Evolutionary conservation across 2,888 invertebrate genomes (phyloP).

Genomic region (Tetropium fuscum): DNA sequence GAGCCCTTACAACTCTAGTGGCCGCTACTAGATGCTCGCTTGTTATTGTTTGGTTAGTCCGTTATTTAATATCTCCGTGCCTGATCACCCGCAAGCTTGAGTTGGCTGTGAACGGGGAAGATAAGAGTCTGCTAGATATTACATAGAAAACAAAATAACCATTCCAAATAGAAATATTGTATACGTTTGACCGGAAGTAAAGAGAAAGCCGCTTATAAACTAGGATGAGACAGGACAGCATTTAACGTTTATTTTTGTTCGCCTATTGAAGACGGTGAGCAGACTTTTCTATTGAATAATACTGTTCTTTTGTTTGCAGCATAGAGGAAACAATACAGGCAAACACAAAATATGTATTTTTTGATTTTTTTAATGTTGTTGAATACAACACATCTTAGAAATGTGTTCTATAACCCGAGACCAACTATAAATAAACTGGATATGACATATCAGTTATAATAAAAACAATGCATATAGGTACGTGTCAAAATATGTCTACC

Average conservation of each 20-base stretch:
- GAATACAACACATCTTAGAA: too few species aligned
- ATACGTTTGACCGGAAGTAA: conserved; percentile 9
- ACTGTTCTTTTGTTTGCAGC: too few species aligned
- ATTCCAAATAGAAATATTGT: conserved; percentile 21
- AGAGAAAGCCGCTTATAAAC: not conserved
- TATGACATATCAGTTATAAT: too few species aligned
- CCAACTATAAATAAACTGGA: too few species aligned
- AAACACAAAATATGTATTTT: too few species aligned
- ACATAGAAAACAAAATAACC: conserved; percentile 44
- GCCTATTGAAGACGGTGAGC: not conserved
- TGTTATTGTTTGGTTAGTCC: conserved; percentile 46
- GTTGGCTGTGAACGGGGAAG: conserved; percentile 47
- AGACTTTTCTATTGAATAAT: not conserved
- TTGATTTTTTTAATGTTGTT: too few species aligned
- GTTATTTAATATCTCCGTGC: conserved; percentile 51
- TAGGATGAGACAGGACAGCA: not conserved
- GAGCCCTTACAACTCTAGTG: conserved; percentile 17
- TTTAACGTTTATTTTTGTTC: conserved; percentile 8
- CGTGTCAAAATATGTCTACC: too few species aligned
- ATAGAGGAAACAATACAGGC: too few species aligned
- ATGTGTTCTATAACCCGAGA: too few species aligned
- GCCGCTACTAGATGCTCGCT: conserved; percentile 28
- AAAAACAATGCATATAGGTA: too few species aligned
- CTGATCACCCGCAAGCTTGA: conserved; percentile 37
- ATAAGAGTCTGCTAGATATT: conserved; percentile 46